Conservation (phyloP, 2,888 invertebrate genomes). For the Nymphalis urticae region DNA sequence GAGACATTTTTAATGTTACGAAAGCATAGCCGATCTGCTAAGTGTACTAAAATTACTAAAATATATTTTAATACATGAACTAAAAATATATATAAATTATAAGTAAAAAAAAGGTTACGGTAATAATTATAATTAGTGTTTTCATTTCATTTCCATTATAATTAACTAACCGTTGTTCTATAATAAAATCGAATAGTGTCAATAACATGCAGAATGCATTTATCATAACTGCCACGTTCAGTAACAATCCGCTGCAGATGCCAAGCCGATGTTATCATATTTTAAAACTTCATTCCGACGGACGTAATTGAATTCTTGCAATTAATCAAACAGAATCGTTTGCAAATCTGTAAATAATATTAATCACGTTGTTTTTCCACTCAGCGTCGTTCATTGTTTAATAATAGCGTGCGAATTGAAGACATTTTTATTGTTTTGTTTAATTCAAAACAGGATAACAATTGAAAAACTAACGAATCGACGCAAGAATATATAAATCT, state of each 20-base stretch:
- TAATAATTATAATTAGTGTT: too few species aligned
- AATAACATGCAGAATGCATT: background rate
- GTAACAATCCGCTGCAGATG: background rate
- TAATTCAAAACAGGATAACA: background rate
- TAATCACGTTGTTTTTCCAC: constrained; percentile 10
- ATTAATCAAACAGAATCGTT: constrained; percentile 18
- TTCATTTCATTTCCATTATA: too few species aligned
- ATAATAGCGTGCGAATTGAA: constrained; percentile 24
- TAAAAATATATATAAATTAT: too few species aligned
- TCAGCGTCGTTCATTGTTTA: constrained; percentile 19
- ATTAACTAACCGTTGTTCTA: background rate
- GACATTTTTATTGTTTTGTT: constrained; percentile 22
- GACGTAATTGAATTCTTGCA: constrained; percentile 27
- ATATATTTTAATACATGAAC: too few species aligned
- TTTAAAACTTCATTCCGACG: constrained; percentile 1
- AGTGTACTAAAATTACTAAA: too few species aligned
- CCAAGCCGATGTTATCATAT: constrained; percentile 6
- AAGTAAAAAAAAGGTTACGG: too few species aligned
- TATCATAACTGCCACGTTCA: background rate
- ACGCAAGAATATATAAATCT: too few species aligned
- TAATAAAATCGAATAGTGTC: background rate
- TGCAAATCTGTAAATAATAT: constrained; percentile 16
- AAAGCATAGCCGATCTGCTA: too few species aligned
- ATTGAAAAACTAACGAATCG: too few species aligned
- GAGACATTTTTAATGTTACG: too few species aligned